A percentile compares a stretch with the other conserved stretches of the same genome.
phyloP scores from a whole-genome alignment of 2,113 vertebrate species.

The Trogon surrucura region DNA sequence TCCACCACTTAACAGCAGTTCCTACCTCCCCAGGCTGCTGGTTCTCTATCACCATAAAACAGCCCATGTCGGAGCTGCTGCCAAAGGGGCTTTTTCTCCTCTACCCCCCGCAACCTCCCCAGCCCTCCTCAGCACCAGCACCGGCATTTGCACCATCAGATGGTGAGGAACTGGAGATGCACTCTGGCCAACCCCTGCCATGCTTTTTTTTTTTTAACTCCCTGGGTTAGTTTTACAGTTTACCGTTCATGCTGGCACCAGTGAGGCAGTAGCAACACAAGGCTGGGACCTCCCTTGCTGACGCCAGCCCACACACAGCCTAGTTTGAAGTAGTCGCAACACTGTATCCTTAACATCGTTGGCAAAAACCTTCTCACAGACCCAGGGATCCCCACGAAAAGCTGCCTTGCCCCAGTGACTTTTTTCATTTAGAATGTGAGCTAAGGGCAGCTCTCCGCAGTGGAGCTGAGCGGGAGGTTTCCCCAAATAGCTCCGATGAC shows the following conservation, averaged over 20 bases:
- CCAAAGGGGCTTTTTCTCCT: neutral
- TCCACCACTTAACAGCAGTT: no score
- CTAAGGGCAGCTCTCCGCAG: neutral
- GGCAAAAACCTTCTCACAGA: constrained; percentile 19
- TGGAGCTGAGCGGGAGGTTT: neutral
- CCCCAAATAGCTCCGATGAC: neutral
- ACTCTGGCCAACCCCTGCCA: constrained; percentile 37
- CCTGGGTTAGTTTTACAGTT: constrained; percentile 12
- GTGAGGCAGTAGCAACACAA: constrained; percentile 23
- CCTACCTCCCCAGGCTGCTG: accelerated
- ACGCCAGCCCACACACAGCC: constrained; percentile 50
- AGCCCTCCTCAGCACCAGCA: neutral
- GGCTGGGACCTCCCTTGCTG: constrained; percentile 25
- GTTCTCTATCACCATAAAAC: neutral
- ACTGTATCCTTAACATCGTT: neutral
- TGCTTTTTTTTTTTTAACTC: neutral
- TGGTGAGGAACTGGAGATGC: constrained; percentile 19
- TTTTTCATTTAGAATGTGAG: accelerated
- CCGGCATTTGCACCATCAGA: neutral
- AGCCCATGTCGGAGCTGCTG: neutral
- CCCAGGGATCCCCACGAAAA: neutral
- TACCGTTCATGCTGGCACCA: constrained; percentile 20
- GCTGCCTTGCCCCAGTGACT: neutral
- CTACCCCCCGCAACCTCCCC: neutral
- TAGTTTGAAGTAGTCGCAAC: neutral